Conservation (phyloP, 2,113 vertebrate genomes). For the Albula glossodonta region DNA sequence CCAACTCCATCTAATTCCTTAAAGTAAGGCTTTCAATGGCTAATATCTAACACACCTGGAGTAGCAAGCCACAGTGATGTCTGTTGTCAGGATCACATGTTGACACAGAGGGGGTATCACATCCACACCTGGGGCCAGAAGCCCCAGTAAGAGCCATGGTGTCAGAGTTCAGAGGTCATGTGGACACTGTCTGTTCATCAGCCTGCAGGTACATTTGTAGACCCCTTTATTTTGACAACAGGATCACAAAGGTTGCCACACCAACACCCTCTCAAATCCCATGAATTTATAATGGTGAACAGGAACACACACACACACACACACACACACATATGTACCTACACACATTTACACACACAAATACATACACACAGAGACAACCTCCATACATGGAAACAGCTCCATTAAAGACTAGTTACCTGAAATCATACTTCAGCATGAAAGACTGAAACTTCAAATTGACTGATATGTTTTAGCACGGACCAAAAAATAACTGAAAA, state of each 20-base stretch:
- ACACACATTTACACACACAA: not conserved
- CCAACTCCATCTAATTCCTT: not conserved
- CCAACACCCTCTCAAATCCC: not conserved
- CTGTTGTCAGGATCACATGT: no score
- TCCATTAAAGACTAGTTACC: no score
- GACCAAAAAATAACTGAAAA: no score
- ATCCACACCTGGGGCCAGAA: not conserved
- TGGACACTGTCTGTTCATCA: not conserved
- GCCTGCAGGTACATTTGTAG: not conserved
- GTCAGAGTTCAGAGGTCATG: conserved; percentile 9
- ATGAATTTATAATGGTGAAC: not conserved
- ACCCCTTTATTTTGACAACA: conserved; percentile 1
- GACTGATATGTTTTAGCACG: no score
- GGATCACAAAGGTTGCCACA: not conserved
- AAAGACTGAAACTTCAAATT: no score
- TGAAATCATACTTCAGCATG: no score
- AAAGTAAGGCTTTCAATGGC: not conserved
- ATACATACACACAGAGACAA: no score
- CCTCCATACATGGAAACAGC: no score
- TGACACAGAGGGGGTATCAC: not conserved
- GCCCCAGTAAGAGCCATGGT: not conserved
- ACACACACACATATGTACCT: not conserved
- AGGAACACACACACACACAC: not conserved
- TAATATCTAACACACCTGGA: not conserved
- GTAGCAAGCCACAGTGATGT: no score